Evolutionary conservation across 1,140 invertebrate genomes (phyloP).

Genomic region (Halesus radiatus): DNA sequence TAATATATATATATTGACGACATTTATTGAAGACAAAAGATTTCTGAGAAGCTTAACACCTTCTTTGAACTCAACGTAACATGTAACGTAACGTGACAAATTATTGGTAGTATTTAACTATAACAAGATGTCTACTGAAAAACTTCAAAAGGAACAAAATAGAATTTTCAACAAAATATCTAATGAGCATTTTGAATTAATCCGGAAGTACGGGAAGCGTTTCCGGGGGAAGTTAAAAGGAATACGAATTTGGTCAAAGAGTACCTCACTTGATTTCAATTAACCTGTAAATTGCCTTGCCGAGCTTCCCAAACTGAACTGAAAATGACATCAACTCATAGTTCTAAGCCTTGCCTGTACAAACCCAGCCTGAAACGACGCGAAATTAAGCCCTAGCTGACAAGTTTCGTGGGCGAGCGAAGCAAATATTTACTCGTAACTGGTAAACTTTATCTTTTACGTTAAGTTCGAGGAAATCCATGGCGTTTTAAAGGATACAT

Average conservation of each 20-base stretch:
- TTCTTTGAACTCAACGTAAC: too few species aligned
- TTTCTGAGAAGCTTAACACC: too few species aligned
- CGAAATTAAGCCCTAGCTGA: conserved; percentile 10
- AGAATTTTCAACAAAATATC: too few species aligned
- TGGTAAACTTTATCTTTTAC: conserved; percentile 19
- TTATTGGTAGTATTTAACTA: too few species aligned
- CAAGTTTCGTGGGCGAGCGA: not conserved
- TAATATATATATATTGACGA: too few species aligned
- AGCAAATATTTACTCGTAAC: conserved; percentile 2
- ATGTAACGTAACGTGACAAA: too few species aligned
- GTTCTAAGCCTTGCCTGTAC: conserved; percentile 10
- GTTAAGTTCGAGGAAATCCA: not conserved
- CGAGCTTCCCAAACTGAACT: not conserved
- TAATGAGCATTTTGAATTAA: too few species aligned
- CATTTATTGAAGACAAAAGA: too few species aligned
- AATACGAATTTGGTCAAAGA: conserved; percentile 4
- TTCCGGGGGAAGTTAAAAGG: not conserved
- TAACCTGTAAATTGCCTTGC: conserved; percentile 14
- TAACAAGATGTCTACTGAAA: too few species aligned
- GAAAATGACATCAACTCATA: conserved; percentile 31
- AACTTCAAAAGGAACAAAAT: too few species aligned
- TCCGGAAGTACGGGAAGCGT: too few species aligned
- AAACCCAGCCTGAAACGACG: not conserved
- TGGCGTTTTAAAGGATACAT: too few species aligned
- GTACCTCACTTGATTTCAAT: conserved; percentile 3